Evolutionary conservation across 2,888 invertebrate genomes (phyloP).

Genomic region (Epistrophe grossulariae): DNA sequence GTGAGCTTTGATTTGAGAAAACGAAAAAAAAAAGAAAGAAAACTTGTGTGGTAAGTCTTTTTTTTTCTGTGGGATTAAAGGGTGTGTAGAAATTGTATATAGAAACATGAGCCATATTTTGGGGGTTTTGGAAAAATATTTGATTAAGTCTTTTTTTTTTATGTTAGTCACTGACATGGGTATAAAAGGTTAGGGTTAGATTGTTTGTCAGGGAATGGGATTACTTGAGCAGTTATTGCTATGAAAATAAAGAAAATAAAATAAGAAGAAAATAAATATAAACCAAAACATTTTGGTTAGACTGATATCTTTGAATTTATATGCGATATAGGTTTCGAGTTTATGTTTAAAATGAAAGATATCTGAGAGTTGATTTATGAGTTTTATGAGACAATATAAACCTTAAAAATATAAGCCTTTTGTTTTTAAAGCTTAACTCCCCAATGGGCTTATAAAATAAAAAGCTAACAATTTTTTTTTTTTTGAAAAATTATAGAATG

Average conservation of each 20-base stretch:
- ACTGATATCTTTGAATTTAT: slow-evolving; percentile 15
- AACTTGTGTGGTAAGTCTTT: slow-evolving; percentile 27
- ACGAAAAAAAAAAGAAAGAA: not conserved
- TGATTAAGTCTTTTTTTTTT: slow-evolving; percentile 55
- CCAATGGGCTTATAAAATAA: not conserved
- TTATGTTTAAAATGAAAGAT: slow-evolving; percentile 1
- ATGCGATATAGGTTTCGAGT: slow-evolving; percentile 23
- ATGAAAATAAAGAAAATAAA: slow-evolving; percentile 24
- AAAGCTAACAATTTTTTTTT: not conserved
- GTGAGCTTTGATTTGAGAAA: slow-evolving; percentile 70
- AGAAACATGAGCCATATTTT: slow-evolving; percentile 53
- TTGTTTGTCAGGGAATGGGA: slow-evolving; percentile 34
- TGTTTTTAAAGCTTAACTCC: not conserved
- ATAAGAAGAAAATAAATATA: slow-evolving; percentile 10
- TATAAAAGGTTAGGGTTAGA: slow-evolving; percentile 12
- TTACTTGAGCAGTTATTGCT: slow-evolving; percentile 35
- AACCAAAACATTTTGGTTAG: slow-evolving; percentile 22
- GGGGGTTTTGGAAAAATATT: slow-evolving; percentile 46
- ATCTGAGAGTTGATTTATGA: slow-evolving; percentile 14
- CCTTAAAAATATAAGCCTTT: slow-evolving; percentile 5
- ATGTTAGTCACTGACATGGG: slow-evolving; percentile 24
- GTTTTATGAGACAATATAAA: slow-evolving; percentile 3
- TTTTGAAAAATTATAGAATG: not conserved
- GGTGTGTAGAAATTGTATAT: slow-evolving; percentile 27
- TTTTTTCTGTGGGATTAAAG: slow-evolving; percentile 22